Conservation (phyloP, 2,888 invertebrate genomes). For the Aporophyla lueneburgensis region DNA sequence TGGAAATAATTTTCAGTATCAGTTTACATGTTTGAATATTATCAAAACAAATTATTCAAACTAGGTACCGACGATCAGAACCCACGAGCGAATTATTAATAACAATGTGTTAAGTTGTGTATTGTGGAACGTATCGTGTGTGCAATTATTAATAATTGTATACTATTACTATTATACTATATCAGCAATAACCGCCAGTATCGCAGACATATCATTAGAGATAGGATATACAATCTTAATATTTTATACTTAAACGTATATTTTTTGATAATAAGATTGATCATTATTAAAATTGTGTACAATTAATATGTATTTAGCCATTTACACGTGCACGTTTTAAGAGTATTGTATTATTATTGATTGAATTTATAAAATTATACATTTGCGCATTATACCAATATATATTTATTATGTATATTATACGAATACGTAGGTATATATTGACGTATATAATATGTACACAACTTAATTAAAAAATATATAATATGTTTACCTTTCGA, state of each 20-base stretch:
- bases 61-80: constrained; percentile 59
- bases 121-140: constrained; percentile 67
- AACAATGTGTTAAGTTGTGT: constrained; percentile 70
- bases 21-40: constrained; percentile 10
- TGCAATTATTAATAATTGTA: constrained; percentile 69
- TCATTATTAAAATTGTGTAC: constrained; percentile 54
- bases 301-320: constrained; percentile 38
- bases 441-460: constrained; percentile 19
- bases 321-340: constrained; percentile 51
- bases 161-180: constrained; percentile 65
- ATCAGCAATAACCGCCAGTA: constrained; percentile 87
- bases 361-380: constrained; percentile 15
- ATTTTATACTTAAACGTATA: constrained; percentile 73
- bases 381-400: not conserved
- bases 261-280: constrained; percentile 64
- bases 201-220: constrained; percentile 89
- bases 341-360: constrained; percentile 24
- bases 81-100: constrained; percentile 64
- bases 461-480: not conserved
- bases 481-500: not conserved
- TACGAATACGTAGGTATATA: not conserved
- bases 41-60: constrained; percentile 27
- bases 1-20: not conserved
- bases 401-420: constrained; percentile 17
- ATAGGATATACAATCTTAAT: constrained; percentile 80